phyloP scores from a whole-genome alignment of 2,888 invertebrate genomes.

The Cantharis lateralis region DNA sequence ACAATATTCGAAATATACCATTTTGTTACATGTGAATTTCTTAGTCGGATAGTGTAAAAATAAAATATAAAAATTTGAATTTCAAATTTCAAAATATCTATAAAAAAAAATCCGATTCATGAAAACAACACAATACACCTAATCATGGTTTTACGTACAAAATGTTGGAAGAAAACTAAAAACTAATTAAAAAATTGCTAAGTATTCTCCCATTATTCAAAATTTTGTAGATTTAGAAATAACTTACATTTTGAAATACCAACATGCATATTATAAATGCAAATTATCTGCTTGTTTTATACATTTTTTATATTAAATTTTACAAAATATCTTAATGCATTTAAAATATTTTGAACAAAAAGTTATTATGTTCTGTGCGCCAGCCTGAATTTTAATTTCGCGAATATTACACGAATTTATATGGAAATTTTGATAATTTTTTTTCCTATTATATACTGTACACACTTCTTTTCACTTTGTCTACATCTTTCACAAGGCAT shows the following conservation, averaged over 20 bases:
- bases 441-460: not conserved
- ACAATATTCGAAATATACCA: not conserved
- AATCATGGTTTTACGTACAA: no score
- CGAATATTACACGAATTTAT: conserved; percentile 17
- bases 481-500: conserved; percentile 13
- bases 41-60: not conserved
- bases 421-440: conserved; percentile 15
- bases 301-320: not conserved
- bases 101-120: no score
- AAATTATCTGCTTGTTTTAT: not conserved
- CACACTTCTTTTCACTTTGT: conserved; percentile 11
- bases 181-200: no score
- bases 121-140: no score
- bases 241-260: not conserved
- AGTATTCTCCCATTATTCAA: not conserved
- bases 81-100: not conserved
- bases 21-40: not conserved
- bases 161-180: no score
- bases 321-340: not conserved
- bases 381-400: conserved; percentile 16
- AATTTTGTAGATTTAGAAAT: not conserved
- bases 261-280: not conserved
- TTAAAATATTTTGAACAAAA: not conserved
- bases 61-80: not conserved
- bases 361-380: conserved; percentile 5